Conservation (phyloP, 2,888 invertebrate species). For the Aricia artaxerxes region DNA sequence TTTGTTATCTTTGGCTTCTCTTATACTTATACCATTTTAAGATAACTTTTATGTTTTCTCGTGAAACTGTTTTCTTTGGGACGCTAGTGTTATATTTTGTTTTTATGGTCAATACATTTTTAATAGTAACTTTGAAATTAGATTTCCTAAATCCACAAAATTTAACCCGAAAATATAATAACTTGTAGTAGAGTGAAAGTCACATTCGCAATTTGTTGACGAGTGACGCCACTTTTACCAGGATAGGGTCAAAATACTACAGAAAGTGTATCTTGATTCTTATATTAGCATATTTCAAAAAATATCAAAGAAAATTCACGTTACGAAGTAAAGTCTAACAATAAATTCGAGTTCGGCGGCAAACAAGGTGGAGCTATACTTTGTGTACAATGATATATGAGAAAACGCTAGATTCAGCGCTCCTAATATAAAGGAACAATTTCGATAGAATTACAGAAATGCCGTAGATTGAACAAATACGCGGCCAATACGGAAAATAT, state of each 20-base stretch:
- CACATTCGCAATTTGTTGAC: too few species aligned
- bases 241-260: background rate
- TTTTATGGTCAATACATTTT: background rate
- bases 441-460: constrained; percentile 25
- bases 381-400: constrained; percentile 28
- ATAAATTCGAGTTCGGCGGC: constrained; percentile 31
- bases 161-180: too few species aligned
- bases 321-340: constrained; percentile 29
- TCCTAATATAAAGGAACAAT: constrained; percentile 20
- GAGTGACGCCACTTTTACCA: background rate
- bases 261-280: background rate
- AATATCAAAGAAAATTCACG: constrained; percentile 23
- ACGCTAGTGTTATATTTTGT: background rate
- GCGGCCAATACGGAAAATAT: constrained; percentile 21
- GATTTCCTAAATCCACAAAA: too few species aligned
- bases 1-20: background rate
- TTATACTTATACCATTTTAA: background rate
- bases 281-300: background rate
- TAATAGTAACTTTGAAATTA: too few species aligned
- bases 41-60: background rate
- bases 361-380: constrained; percentile 29
- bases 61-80: background rate
- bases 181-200: too few species aligned
- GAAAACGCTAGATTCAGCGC: constrained; percentile 22
- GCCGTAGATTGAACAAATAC: constrained; percentile 15